Evolutionary conservation across 2,113 vertebrate genomes (phyloP).

Genomic region (Dipodomys ordii): DNA sequence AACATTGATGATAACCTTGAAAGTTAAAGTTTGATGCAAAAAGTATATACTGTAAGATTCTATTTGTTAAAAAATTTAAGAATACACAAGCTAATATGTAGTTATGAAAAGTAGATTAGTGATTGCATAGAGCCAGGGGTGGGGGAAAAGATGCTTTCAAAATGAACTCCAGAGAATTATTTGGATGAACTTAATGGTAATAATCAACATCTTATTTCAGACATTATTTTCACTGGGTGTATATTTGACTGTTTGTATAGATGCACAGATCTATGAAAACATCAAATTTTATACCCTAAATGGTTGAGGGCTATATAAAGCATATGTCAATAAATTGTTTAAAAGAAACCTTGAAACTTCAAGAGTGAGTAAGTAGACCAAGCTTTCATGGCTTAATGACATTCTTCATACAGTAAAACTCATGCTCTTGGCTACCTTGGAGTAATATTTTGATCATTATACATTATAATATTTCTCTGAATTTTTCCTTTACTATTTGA

Average conservation of each 20-base stretch:
- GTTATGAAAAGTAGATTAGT: background rate
- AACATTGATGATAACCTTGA: background rate
- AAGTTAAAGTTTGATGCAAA: background rate
- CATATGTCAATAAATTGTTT: conserved; percentile 53
- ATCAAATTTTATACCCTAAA: conserved; percentile 40
- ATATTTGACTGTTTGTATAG: background rate
- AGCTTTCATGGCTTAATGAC: conserved; percentile 32
- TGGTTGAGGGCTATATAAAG: conserved; percentile 37
- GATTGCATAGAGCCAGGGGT: background rate
- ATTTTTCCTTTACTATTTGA: conserved; percentile 18
- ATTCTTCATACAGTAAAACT: background rate
- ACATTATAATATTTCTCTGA: background rate
- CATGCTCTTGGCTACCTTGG: background rate
- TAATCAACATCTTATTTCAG: background rate
- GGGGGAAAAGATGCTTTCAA: background rate
- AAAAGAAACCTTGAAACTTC: conserved; percentile 57
- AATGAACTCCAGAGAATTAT: background rate
- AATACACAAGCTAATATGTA: background rate
- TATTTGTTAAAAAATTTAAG: background rate
- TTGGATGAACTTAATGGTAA: background rate
- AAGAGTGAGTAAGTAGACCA: conserved; percentile 46
- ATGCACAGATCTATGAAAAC: background rate
- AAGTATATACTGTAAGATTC: background rate
- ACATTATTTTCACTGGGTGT: background rate
- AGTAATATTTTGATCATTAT: background rate